These are phyloP conservation scores for Lasioglossum zephyrum DNA, from an alignment of 2,888 invertebrate genomes.

Conservation along the genomic window DNA sequence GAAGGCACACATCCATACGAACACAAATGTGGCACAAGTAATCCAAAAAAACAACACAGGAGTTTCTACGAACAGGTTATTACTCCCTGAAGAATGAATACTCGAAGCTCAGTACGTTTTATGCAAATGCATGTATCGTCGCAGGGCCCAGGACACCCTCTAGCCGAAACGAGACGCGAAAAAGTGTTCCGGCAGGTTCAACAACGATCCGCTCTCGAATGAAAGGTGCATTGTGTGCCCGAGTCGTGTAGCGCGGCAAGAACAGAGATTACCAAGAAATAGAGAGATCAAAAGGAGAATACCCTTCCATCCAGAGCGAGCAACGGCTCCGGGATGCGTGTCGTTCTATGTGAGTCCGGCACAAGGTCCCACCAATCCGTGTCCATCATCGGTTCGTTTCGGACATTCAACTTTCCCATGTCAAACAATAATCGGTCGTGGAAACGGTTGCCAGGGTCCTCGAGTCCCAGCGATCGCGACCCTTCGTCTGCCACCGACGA, in stretches of 20 bases:
- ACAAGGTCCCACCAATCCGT: constrained; percentile 82
- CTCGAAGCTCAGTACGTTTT: background rate
- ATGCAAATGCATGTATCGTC: background rate
- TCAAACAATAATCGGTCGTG: constrained; percentile 73
- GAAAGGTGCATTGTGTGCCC: background rate
- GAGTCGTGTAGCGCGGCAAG: background rate
- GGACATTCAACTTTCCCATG: constrained; percentile 56
- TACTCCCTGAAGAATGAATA: background rate
- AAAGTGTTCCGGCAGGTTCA: background rate
- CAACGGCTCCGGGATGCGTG: constrained; percentile 86
- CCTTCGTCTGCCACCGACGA: constrained; percentile 52
- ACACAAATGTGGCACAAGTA: background rate
- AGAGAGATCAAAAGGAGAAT: constrained; percentile 71
- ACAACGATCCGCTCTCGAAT: background rate
- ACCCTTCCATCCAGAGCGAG: constrained; percentile 88
- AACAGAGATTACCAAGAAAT: background rate
- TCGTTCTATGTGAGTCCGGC: constrained; percentile 74
- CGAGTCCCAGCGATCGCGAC: constrained; percentile 53
- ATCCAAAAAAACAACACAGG: background rate
- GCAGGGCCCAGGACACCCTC: background rate
- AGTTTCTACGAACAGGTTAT: background rate
- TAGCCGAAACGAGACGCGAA: background rate
- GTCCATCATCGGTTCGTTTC: constrained; percentile 69
- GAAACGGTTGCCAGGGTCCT: constrained; percentile 79
- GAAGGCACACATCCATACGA: no score